A percentile compares a stretch with the other conserved stretches of the same genome.
Conservation (phyloP, 2,888 invertebrate genomes). For the Laothoe populi region DNA sequence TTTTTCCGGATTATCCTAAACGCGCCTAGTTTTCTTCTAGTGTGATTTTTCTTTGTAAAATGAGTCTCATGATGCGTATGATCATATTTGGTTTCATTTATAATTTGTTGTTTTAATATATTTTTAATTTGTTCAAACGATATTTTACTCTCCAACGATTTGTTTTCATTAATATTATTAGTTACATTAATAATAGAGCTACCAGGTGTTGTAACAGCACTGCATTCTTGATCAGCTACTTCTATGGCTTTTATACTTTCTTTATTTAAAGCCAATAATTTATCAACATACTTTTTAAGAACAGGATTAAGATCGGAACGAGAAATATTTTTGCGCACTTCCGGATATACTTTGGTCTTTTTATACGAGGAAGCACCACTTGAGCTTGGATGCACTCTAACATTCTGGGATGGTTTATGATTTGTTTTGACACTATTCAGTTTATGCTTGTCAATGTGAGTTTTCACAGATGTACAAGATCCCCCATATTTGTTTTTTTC, state of each 20-base stretch:
- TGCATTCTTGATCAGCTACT: conserved; percentile 75
- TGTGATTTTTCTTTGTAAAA: conserved; percentile 26
- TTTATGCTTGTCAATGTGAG: conserved; percentile 1
- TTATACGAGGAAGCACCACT: conserved; percentile 2
- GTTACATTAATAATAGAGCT: conserved; percentile 75
- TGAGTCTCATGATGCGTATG: background rate
- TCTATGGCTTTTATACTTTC: conserved; percentile 71
- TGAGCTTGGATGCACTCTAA: background rate
- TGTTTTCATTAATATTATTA: conserved; percentile 54
- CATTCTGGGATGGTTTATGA: background rate
- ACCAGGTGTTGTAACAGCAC: conserved; percentile 73
- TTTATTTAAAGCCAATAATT: conserved; percentile 67
- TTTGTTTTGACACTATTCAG: background rate
- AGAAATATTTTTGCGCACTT: background rate
- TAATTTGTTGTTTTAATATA: conserved; percentile 58
- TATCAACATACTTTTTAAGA: conserved; percentile 71
- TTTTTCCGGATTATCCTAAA: conserved; percentile 50
- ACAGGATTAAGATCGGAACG: conserved; percentile 57
- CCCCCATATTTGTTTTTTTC: conserved; percentile 21
- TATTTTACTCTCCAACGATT: conserved; percentile 54
- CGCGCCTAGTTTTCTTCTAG: conserved; percentile 32
- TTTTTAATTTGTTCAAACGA: conserved; percentile 71
- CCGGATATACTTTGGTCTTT: background rate
- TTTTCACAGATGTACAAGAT: background rate
- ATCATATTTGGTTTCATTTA: conserved; percentile 38